Evolutionary conservation across 2,113 vertebrate species (phyloP).

Genomic region (Naja naja): DNA sequence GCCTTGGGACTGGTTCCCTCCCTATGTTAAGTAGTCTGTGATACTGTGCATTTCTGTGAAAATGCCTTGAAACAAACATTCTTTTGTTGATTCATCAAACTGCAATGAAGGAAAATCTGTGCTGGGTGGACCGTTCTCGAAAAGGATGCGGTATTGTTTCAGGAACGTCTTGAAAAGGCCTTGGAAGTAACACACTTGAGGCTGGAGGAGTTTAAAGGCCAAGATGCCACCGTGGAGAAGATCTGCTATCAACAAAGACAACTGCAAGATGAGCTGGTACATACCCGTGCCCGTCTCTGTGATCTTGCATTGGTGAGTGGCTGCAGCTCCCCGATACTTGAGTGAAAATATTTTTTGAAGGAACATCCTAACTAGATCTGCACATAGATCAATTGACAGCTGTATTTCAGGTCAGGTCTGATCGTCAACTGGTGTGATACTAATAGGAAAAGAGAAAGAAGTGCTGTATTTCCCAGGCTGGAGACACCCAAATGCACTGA

Average conservation of each 20-base stretch:
- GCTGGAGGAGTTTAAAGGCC: conserved; percentile 70
- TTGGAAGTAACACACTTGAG: conserved; percentile 79
- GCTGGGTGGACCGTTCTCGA: background rate
- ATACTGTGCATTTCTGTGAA: background rate
- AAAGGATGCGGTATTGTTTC: background rate
- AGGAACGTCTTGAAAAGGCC: conserved; percentile 82
- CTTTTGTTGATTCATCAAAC: background rate
- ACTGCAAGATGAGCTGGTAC: conserved; percentile 86
- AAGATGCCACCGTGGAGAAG: conserved; percentile 62
- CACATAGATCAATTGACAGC: background rate
- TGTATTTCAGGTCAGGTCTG: background rate
- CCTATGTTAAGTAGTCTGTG: background rate
- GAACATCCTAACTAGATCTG: background rate
- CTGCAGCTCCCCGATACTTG: background rate
- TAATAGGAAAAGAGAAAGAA: background rate
- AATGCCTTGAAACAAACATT: too few species aligned
- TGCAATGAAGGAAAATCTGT: background rate
- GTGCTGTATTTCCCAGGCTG: background rate
- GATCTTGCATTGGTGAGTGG: conserved; percentile 76
- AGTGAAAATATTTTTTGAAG: background rate
- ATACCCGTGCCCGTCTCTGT: conserved; percentile 82
- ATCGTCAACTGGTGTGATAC: background rate
- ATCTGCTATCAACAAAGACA: conserved; percentile 77
- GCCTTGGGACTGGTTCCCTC: background rate
- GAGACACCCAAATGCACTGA: background rate